Base-by-base conservation (phyloP, 92 coral and sea anemone species). In the Phenganax subtilis region DNA sequence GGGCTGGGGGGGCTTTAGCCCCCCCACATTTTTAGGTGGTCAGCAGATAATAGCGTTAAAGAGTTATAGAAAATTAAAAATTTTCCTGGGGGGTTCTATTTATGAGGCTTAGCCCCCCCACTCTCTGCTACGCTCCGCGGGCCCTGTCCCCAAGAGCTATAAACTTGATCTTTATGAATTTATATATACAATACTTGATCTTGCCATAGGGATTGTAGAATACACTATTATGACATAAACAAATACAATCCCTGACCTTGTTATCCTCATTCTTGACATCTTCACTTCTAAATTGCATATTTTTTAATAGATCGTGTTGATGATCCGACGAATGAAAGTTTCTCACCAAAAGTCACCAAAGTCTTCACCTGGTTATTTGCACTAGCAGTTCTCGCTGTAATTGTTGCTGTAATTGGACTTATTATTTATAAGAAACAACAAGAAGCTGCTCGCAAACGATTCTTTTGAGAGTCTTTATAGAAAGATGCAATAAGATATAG, bases 311-410 rank as follows among this genome's bases (percentile, higher is more conserved):
- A 96, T 6, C 99, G 85, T 14, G 87, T 87, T 7, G 91, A 89
- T 12, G 99, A 96, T 76, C 82, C 72, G 52, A 89, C 81, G 14
- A 87, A 77, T 8, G 92, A 97, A 15, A 96, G 99, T 65, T 92
- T 96, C 87, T 96, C 99, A 0, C 76, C 97, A 5, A 89, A 89
- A 66, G 86, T 92, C 59, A 84, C 88, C 77, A 92, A 89, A 85
- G 64, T 96, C 63, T 92, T 92, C 67, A 85, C 88, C 52, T 96
- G 99, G 99, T 62, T 96, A 0, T 96, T 96, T 85, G 90, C 96
- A 96, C 57, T 92, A n/a, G 89, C 88, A 0, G 85, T 91, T 55
- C 63, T 96, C 6, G 90, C 81, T 31, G 85, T 87, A 47, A 85
- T 93, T 53, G 64, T 84, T 11, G 16, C 88, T 44, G 90, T 87